phyloP scores from a whole-genome alignment of 2,888 invertebrate genomes.

The Diachrysia chrysitis region DNA sequence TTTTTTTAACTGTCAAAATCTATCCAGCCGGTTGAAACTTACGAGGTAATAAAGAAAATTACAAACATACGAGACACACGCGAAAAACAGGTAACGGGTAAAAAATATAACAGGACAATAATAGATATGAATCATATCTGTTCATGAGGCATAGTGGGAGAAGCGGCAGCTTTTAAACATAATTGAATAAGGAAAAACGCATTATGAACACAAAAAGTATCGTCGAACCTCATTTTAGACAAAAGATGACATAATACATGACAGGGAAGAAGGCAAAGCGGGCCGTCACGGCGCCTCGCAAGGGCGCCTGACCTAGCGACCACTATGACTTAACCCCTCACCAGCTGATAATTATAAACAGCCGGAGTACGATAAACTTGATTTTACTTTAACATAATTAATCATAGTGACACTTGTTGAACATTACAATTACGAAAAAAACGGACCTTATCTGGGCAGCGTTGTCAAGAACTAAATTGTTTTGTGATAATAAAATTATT shows the following conservation, averaged over 20 bases:
- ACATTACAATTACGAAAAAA: slow-evolving; percentile 5
- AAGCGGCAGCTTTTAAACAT: too few relatives aligned
- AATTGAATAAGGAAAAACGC: not conserved
- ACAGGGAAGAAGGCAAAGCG: slow-evolving; percentile 37
- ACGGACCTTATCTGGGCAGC: not conserved
- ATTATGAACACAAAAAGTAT: not conserved
- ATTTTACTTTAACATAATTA: slow-evolving; percentile 22
- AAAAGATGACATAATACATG: not conserved
- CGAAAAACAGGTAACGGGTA: too few relatives aligned
- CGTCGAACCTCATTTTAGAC: not conserved
- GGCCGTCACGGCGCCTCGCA: slow-evolving; percentile 33
- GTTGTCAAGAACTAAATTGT: slow-evolving; percentile 3
- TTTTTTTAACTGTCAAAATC: too few relatives aligned
- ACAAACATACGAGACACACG: too few relatives aligned
- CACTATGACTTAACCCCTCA: slow-evolving; percentile 39
- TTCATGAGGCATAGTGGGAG: too few relatives aligned
- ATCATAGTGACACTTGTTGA: slow-evolving; percentile 13
- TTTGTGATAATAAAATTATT: not conserved
- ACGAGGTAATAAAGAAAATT: too few relatives aligned
- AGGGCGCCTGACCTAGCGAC: slow-evolving; percentile 55
- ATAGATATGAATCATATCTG: too few relatives aligned
- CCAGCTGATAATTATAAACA: slow-evolving; percentile 44
- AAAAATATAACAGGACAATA: too few relatives aligned
- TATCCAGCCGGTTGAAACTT: too few relatives aligned
- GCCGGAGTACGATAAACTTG: slow-evolving; percentile 31